Evolutionary conservation across 2,888 invertebrate genomes (phyloP), one percentile per base, ranked within the genome.

Genomic region (Panzeria rudis): DNA sequence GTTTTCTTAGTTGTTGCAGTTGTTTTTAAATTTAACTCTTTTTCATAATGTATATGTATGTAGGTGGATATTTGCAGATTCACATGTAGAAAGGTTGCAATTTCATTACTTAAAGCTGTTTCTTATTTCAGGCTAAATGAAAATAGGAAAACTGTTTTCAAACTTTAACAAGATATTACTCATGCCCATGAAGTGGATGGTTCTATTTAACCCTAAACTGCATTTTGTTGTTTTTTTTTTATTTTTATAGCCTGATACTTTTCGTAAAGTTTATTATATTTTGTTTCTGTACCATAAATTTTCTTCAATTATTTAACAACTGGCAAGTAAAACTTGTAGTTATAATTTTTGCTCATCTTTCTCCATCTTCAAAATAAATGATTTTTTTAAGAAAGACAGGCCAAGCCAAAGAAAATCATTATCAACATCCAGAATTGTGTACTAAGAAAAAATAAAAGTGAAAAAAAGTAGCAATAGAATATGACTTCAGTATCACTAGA

Each of bases 71-170:
- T 17, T 4, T 52, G 64, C 41, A 52, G 20, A 20, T 66, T 20
- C 52, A 50, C 50, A 69, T 52, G 20, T 59, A 47, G 25, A 29
- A 75, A 52, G 69, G 50, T 59, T 78, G 73, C 84, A 82, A 78
- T 82, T 85, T 71, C 85, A 75, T 82, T 85, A 78, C 78, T 82
- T 78, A 66, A 78, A 82, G 59, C 56, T 81, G 78, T 71, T 85
- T 69, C 64, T 64, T 23, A 75, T 85, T 64, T 59, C 54, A 35
- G 38, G 47, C 50, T 25, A 29, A 80, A 59, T 3, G 71, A n/a
- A 44, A 54, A 35, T 20, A 29, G 11, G 8, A n/a, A 64, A 76
- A 66, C 54, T 85, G 62, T 81, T 81, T 81, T 61, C 38, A 78
- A 85, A 81, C 62, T 78, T 81, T 78, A 61, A 17, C n/a, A 61